These are phyloP conservation scores for Mythimna loreyi DNA, from an alignment of 2,888 invertebrate genomes.

Conservation along the genomic window DNA sequence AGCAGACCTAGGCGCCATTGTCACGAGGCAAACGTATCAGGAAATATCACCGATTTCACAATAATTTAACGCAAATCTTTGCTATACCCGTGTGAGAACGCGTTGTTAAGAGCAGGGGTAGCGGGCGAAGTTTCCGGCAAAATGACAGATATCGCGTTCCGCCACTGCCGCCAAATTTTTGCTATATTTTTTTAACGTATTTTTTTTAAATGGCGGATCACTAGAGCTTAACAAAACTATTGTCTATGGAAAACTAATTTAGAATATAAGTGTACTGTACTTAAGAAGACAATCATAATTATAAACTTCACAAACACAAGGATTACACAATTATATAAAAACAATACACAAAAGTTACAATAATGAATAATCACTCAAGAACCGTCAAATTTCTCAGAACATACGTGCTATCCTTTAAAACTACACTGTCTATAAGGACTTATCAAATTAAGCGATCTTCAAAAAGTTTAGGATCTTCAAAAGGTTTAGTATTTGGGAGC, in stretches of 20 bases:
- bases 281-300: too few relatives aligned
- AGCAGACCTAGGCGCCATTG: constrained; percentile 85
- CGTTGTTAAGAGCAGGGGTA: constrained; percentile 68
- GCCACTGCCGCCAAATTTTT: constrained; percentile 81
- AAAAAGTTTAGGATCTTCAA: too few relatives aligned
- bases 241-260: constrained; percentile 38
- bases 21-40: constrained; percentile 62
- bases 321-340: too few relatives aligned
- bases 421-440: too few relatives aligned
- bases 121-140: constrained; percentile 85
- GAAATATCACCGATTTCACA: constrained; percentile 53
- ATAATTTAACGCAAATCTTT: constrained; percentile 49
- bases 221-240: constrained; percentile 22
- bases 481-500: too few relatives aligned
- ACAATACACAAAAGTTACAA: too few relatives aligned
- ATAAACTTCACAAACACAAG: too few relatives aligned
- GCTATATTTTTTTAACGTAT: constrained; percentile 48
- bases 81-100: constrained; percentile 56
- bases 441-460: too few relatives aligned
- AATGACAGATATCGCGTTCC: constrained; percentile 78
- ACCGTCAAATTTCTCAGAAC: too few relatives aligned
- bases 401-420: too few relatives aligned
- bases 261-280: too few relatives aligned
- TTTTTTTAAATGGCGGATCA: constrained; percentile 25
- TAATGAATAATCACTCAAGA: too few relatives aligned